phyloP scores from a whole-genome alignment of 35 echinoderm and acorn worm genomes.

The Diadema setosum region DNA sequence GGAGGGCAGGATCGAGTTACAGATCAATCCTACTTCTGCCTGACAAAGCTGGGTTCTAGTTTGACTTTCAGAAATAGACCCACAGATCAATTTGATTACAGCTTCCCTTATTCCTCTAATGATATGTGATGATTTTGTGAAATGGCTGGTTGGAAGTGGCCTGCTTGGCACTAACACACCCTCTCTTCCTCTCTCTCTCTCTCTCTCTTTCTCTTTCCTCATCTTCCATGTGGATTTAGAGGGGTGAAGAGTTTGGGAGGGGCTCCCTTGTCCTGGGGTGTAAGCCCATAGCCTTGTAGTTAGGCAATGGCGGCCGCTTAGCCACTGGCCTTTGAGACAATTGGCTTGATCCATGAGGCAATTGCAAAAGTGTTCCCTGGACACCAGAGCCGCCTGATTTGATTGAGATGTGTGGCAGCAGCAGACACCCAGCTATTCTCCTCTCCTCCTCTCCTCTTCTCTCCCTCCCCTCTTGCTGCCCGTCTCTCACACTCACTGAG shows the following conservation, averaged over 20 bases:
- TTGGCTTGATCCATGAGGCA: slow-evolving; percentile 1
- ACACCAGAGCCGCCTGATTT: not conserved
- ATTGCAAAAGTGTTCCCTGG: slow-evolving; percentile 3
- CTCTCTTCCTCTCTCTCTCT: too few relatives aligned
- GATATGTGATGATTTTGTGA: not conserved
- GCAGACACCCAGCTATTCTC: not conserved
- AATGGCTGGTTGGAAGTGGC: not conserved
- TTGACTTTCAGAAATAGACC: not conserved
- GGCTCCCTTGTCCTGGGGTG: not conserved
- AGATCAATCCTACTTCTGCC: not conserved
- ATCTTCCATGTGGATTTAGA: too few relatives aligned
- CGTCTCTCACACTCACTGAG: not conserved
- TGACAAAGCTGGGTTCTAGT: not conserved
- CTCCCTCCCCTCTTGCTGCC: not conserved
- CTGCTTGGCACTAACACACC: not conserved
- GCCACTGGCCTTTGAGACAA: not conserved
- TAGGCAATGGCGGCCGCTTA: not conserved
- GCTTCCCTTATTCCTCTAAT: not conserved
- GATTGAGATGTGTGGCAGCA: not conserved
- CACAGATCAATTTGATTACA: slow-evolving; percentile 1
- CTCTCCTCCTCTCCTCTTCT: not conserved
- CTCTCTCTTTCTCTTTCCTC: too few relatives aligned
- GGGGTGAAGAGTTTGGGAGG: not conserved
- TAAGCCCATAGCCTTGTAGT: not conserved
- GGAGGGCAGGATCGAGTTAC: not conserved